These are phyloP conservation scores for Xestobium rufovillosum DNA, from an alignment of 2,888 invertebrate genomes.

Conservation along the genomic window DNA sequence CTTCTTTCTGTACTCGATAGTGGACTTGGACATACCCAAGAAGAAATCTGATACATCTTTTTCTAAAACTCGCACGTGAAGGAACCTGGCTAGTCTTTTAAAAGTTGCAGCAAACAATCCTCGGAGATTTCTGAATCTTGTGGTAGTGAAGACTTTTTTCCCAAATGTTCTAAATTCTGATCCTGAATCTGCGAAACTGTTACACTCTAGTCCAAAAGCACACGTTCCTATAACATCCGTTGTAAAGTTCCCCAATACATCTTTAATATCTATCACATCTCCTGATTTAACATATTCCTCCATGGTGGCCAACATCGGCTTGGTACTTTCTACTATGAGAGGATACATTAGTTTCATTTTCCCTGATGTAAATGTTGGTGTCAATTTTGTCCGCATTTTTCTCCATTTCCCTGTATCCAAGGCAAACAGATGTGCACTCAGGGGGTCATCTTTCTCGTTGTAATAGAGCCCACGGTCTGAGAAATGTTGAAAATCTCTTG, in stretches of 20 bases:
- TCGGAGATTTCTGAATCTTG: not conserved
- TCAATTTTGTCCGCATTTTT: slow-evolving; percentile 50
- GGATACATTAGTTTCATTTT: slow-evolving; percentile 56
- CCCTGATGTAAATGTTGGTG: slow-evolving; percentile 56
- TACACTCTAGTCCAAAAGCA: slow-evolving; percentile 53
- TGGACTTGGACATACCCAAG: slow-evolving; percentile 26
- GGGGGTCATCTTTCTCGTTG: slow-evolving; percentile 49
- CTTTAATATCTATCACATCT: slow-evolving; percentile 38
- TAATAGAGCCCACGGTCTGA: slow-evolving; percentile 52
- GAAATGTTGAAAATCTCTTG: slow-evolving; percentile 52
- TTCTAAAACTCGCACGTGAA: slow-evolving; percentile 19
- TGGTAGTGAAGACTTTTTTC: slow-evolving; percentile 20
- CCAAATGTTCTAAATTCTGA: slow-evolving; percentile 42
- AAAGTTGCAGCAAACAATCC: slow-evolving; percentile 19
- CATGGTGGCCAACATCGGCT: slow-evolving; percentile 23
- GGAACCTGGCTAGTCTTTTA: slow-evolving; percentile 18
- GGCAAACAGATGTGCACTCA: slow-evolving; percentile 50
- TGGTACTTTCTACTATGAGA: slow-evolving; percentile 48
- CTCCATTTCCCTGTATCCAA: slow-evolving; percentile 51
- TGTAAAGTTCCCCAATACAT: slow-evolving; percentile 38
- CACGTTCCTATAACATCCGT: slow-evolving; percentile 52
- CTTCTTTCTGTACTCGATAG: slow-evolving; percentile 29
- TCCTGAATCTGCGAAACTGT: slow-evolving; percentile 47
- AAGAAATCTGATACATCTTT: slow-evolving; percentile 31
- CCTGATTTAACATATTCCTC: not conserved